Percentiles rank a stretch among this genome's conserved stretches.
Evolutionary conservation across 2,113 vertebrate species (phyloP).

Genomic region (Heptranchias perlo): DNA sequence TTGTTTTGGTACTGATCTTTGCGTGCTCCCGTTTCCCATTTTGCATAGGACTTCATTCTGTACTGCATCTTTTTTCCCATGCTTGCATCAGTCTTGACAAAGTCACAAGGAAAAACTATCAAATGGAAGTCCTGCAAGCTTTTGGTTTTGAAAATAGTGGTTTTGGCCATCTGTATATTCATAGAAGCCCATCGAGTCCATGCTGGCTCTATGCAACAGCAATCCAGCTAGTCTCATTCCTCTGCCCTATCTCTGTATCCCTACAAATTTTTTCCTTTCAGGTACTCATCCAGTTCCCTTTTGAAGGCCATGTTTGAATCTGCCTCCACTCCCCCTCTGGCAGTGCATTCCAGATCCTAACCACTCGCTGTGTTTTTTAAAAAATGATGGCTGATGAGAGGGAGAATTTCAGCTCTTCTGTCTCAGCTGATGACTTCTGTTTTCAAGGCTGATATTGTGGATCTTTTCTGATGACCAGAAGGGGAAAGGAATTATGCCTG

Average conservation of each 20-base stretch:
- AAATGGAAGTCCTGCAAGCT: background rate
- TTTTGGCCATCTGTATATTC: background rate
- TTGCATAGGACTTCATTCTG: background rate
- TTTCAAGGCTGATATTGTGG: background rate
- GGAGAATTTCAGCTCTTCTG: too few relatives aligned
- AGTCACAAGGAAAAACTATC: background rate
- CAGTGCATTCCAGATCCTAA: too few relatives aligned
- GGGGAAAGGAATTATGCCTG: background rate
- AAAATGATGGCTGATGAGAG: too few relatives aligned
- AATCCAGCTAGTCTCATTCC: too few relatives aligned
- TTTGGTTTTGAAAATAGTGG: background rate
- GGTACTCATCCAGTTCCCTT: too few relatives aligned
- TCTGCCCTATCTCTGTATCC: too few relatives aligned
- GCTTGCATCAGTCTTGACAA: background rate
- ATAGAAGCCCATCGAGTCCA: too few relatives aligned
- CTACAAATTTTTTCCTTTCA: too few relatives aligned
- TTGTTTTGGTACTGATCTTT: background rate
- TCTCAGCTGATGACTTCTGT: background rate
- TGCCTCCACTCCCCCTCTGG: too few relatives aligned
- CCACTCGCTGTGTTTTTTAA: too few relatives aligned
- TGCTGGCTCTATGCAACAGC: too few relatives aligned
- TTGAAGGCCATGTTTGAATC: too few relatives aligned
- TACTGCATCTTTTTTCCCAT: background rate
- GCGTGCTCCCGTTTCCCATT: background rate
- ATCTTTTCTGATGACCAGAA: background rate